A percentile compares a stretch with the other conserved stretches of the same genome.
These are phyloP conservation scores for Vannuccia rotundouncinata DNA, from an alignment of 2,888 invertebrate species.

Conservation along the genomic window DNA sequence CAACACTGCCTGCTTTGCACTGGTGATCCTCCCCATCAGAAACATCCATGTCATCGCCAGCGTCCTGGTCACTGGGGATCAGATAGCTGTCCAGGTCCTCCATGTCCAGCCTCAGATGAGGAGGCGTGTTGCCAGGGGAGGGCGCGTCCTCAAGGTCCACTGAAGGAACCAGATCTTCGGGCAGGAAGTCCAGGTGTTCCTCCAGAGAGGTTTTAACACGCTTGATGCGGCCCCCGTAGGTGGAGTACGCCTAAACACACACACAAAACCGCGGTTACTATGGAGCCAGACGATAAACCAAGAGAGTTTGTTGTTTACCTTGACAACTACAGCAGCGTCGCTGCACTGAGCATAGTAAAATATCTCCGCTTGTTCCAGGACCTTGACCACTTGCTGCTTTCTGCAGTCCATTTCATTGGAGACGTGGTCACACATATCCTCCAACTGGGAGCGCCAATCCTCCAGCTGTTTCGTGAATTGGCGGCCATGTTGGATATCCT, in stretches of 20 bases:
- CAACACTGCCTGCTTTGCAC: not conserved
- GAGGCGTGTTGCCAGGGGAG: slow-evolving; percentile 28
- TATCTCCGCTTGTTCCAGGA: slow-evolving; percentile 25
- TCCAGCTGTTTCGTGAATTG: not conserved
- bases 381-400: not conserved
- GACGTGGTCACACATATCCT: not conserved
- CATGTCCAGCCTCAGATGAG: not conserved
- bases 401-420: not conserved
- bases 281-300: too few relatives aligned
- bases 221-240: not conserved
- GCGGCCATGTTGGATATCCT: not conserved
- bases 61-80: too few relatives aligned
- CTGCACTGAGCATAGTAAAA: slow-evolving; percentile 27
- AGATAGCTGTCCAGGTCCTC: not conserved
- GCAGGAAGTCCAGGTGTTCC: slow-evolving; percentile 29
- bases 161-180: slow-evolving; percentile 8
- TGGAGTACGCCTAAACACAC: not conserved
- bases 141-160: slow-evolving; percentile 29
- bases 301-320: not conserved
- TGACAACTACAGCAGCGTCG: slow-evolving; percentile 12
- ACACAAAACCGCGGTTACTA: not conserved
- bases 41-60: not conserved
- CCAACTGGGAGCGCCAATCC: not conserved
- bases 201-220: slow-evolving; percentile 12
- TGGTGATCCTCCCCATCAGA: not conserved